phyloP scores from a whole-genome alignment of 1,140 invertebrate species.

The Leptopilina clavipes region DNA sequence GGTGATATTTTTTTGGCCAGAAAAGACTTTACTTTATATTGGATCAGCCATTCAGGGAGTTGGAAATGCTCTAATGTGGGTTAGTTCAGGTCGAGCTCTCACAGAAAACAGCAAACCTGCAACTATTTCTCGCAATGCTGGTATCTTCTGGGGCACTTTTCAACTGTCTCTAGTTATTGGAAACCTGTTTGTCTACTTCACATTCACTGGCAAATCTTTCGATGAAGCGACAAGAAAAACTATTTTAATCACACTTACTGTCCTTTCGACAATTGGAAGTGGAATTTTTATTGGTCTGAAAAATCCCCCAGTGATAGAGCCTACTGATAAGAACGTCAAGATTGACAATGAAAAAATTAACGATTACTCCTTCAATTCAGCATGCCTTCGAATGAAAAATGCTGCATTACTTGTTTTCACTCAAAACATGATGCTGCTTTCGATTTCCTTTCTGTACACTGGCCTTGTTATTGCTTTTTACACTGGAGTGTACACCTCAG shows the following conservation, averaged over 20 bases:
- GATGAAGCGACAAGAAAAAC: constrained; percentile 80
- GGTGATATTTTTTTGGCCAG: constrained; percentile 87
- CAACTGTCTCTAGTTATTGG: constrained; percentile 93
- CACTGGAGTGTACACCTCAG: constrained; percentile 94
- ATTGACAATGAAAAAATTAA: constrained; percentile 74
- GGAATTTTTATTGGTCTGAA: constrained; percentile 81
- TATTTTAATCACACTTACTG: constrained; percentile 85
- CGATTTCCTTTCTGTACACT: constrained; percentile 92
- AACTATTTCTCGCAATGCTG: constrained; percentile 94
- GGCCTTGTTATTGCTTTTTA: constrained; percentile 95
- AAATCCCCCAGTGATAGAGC: constrained; percentile 70
- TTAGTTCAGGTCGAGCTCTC: constrained; percentile 94
- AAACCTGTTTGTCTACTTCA: constrained; percentile 94
- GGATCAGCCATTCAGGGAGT: constrained; percentile 90
- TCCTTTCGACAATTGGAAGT: constrained; percentile 81
- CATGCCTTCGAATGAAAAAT: constrained; percentile 81
- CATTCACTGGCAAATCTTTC: constrained; percentile 81
- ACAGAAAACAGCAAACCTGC: constrained; percentile 90
- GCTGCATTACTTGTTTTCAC: constrained; percentile 87
- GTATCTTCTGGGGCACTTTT: constrained; percentile 96
- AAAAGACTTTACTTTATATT: constrained; percentile 87
- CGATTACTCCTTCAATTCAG: constrained; percentile 71
- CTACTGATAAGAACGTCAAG: constrained; percentile 73
- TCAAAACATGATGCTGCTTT: constrained; percentile 89
- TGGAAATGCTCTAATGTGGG: constrained; percentile 93